Evolutionary conservation across 2,113 vertebrate species (phyloP), one percentile per base, ranked within the genome.

Genomic region (Platysternon megacephalum): DNA sequence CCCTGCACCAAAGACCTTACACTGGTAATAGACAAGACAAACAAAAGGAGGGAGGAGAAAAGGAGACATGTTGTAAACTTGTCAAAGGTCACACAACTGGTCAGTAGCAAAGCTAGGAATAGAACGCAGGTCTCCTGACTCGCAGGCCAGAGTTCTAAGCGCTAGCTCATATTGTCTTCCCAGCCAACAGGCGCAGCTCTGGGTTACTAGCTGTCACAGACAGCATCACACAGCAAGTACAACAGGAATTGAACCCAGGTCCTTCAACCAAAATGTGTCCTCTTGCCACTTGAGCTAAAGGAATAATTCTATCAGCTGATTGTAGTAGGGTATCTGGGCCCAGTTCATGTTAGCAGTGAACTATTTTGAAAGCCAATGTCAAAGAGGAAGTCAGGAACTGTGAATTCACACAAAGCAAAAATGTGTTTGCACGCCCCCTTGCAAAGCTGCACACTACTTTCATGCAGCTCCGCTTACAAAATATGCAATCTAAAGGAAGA

Each of bases 291-390:
- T 29, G 28, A 29, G 29, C 28, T 61, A 61, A 61, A 61, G 56
- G 56, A 32, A 32, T 61, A 61, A 61, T 61, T 28, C 28, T 12
- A 14, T 61, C 56, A 61, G 11, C 28, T 61, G 28, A 61, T 32
- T 61, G 28, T 32, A 12, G 26, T 10, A 79, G 35, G 0, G 4
- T 82, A 82, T 53, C n/a, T 42, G 22, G 4, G n/a, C 11, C 51
- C n/a, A 68, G 11, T 21, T 85, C n/a, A 17, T 83, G 58, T 8
- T 56, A 28, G 61, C 3, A 4, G 48, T 78, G 35, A 9, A 10
- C 56, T 80, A 5, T 79, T 51, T 52, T 84, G 79, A 91, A 90
- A 91, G 42, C 8, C 17, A 87, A 92, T 21, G 65, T 72, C 65
- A 61, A 61, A 32, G 5, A 32, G 28, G 35, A 22, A 22, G 65